These are phyloP conservation scores for Baronia brevicornis DNA, from an alignment of 2,888 invertebrate genomes.

Conservation along the genomic window DNA sequence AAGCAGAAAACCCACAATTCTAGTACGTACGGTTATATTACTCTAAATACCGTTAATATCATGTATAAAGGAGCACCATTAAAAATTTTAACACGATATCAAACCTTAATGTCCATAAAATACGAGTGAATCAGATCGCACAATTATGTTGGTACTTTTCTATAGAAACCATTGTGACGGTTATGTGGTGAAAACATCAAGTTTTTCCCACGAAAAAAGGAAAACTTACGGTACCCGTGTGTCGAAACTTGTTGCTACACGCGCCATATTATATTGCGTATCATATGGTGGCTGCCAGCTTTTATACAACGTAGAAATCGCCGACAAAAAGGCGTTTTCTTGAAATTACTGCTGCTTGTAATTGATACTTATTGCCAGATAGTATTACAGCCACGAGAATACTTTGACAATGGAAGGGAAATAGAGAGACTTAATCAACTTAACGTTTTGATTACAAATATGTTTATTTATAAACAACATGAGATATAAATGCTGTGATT, in stretches of 20 bases:
- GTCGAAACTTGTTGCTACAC: slow-evolving; percentile 56
- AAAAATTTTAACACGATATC: slow-evolving; percentile 14
- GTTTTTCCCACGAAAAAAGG: slow-evolving; percentile 71
- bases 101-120: slow-evolving; percentile 18
- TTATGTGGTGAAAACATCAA: slow-evolving; percentile 55
- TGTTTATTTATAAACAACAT: too few species aligned
- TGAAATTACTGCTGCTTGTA: neutral
- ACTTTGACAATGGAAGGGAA: too few species aligned
- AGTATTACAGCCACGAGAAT: too few species aligned
- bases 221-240: slow-evolving; percentile 48
- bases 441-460: too few species aligned
- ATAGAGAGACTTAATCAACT: too few species aligned
- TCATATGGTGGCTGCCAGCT: too few species aligned
- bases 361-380: too few species aligned
- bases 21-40: slow-evolving; percentile 27
- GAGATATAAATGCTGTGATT: too few species aligned
- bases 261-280: slow-evolving; percentile 32
- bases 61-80: slow-evolving; percentile 15
- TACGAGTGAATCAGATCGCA: slow-evolving; percentile 22
- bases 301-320: too few species aligned
- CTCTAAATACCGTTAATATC: slow-evolving; percentile 42
- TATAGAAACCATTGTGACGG: slow-evolving; percentile 43
- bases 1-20: slow-evolving; percentile 15
- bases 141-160: slow-evolving; percentile 23
- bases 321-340: neutral